A percentile compares a stretch with the other conserved stretches of the same genome.
phyloP scores from a whole-genome alignment of 2,113 vertebrate genomes.

The Cephalophus harveyi region DNA sequence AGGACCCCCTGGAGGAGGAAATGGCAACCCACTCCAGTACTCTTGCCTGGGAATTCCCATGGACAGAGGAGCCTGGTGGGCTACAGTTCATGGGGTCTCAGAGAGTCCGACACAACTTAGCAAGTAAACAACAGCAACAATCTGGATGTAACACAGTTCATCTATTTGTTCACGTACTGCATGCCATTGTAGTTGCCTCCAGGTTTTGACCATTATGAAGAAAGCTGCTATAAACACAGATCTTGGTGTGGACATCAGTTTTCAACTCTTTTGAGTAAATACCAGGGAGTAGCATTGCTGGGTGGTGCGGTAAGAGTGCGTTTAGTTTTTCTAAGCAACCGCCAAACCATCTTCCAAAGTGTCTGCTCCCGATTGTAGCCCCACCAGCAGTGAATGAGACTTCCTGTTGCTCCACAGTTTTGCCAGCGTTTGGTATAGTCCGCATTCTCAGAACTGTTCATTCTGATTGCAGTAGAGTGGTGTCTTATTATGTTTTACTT shows the following conservation, averaged over 20 bases:
- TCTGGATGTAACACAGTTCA: neutral
- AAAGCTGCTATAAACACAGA: neutral
- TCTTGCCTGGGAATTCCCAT: neutral
- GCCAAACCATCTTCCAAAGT: neutral
- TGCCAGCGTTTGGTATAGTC: neutral
- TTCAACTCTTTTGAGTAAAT: neutral
- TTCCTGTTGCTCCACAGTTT: neutral
- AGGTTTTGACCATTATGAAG: neutral
- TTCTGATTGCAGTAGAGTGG: neutral
- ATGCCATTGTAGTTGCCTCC: neutral
- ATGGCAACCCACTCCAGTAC: neutral
- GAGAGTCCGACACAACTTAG: neutral
- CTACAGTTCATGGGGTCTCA: neutral
- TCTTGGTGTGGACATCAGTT: neutral
- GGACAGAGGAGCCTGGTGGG: neutral
- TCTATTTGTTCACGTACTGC: neutral
- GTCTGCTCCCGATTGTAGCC: neutral
- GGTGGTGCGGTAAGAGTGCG: rapidly evolving
- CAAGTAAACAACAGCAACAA: neutral
- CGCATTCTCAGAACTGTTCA: neutral
- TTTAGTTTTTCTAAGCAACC: neutral
- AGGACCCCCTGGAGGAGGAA: neutral
- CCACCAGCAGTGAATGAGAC: neutral
- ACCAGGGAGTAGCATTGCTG: neutral
- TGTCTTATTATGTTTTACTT: neutral